phyloP scores from a whole-genome alignment of 1,140 invertebrate species.

The Rhagoletis zephyria region DNA sequence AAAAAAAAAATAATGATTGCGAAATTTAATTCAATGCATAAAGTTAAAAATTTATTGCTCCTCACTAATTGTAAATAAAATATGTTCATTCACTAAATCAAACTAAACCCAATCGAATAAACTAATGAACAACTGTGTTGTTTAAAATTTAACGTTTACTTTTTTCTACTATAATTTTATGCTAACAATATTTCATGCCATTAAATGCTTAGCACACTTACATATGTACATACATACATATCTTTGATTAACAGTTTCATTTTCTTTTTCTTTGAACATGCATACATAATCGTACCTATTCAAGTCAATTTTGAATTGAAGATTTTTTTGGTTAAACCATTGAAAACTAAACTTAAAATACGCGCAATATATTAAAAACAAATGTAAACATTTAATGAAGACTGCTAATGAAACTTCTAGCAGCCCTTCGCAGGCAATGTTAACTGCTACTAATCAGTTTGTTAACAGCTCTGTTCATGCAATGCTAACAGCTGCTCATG shows the following conservation, averaged over 20 bases:
- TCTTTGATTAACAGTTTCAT: conserved; percentile 8
- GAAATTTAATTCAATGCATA: background rate
- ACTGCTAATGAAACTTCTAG: too few relatives aligned
- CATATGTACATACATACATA: too few relatives aligned
- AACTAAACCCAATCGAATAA: background rate
- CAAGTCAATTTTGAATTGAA: too few relatives aligned
- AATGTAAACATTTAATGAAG: too few relatives aligned
- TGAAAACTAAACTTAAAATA: too few relatives aligned
- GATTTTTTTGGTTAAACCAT: too few relatives aligned
- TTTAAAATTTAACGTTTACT: conserved; percentile 14
- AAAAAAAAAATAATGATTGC: conserved; percentile 20
- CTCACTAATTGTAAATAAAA: background rate
- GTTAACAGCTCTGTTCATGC: too few relatives aligned
- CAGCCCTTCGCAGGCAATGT: too few relatives aligned
- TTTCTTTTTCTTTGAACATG: background rate
- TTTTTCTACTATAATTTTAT: conserved; percentile 33
- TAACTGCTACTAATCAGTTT: too few relatives aligned
- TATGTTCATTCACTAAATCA: background rate
- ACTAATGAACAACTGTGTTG: background rate
- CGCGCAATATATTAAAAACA: too few relatives aligned
- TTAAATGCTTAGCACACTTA: background rate
- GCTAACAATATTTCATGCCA: conserved; percentile 50
- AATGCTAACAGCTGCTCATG: too few relatives aligned
- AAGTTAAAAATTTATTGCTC: background rate
- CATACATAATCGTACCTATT: too few relatives aligned